Evolutionary conservation across 2,113 vertebrate species (phyloP), one percentile per base, ranked within the genome.

Genomic region (Cololabis saira): DNA sequence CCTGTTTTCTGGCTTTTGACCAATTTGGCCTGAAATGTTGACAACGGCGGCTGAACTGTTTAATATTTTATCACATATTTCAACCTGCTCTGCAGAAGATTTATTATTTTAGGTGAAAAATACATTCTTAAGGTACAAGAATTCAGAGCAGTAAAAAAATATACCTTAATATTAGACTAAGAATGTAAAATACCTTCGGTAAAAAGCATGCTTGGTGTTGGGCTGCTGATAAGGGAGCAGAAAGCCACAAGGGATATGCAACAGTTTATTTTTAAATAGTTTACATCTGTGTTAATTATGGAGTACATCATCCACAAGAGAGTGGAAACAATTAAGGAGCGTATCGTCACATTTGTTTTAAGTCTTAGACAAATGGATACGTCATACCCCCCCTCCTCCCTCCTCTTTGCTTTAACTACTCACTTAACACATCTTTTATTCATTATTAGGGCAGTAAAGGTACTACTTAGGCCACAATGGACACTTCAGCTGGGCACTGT

Each of bases 281-380:
- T 79, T 58, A 77, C 74, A 81, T 84, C 70, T 91, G 82, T 67
- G 61, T 64, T 52, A 68, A 80, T 80, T 78, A 82, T 16, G 17
- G 56, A 62, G 57, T 40, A 66, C 67, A 51, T 82, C 60, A 80
- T 58, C 59, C 62, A 49, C 40, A 71, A 50, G 37, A 42, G 14
- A 53, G 63, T 70, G 44, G 44, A 79, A 81, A 80, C n/a, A 70
- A 54, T 65, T 67, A 54, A 51, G 24, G 69, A 42, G 22, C 61
- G 17, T 40, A 30, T 47, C 19, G 51, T 48, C 18, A 37, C 53
- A 54, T 21, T 81, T 15, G 9, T 47, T 13, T 22, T 14, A 63
- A 18, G 14, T 61, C 33, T 37, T 9, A 37, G 33, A 37, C 33
- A 37, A 7, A 30, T 11, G 40, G 22, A 43, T 8, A 59, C 9